phyloP scores from a whole-genome alignment of 2,888 invertebrate genomes.

The Flabesymbios commensalis region DNA sequence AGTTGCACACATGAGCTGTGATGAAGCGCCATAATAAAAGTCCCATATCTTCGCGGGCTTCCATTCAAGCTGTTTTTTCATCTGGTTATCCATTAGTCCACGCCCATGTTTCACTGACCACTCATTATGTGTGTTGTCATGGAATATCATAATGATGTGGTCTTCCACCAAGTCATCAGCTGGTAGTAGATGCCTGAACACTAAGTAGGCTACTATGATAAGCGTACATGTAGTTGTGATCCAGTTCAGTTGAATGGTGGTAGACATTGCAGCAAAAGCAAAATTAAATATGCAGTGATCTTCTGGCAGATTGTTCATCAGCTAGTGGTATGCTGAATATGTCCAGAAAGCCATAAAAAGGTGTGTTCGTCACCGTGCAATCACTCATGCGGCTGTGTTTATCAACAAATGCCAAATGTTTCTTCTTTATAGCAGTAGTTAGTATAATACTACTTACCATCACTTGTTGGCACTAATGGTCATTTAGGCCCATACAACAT shows the following conservation, averaged over 20 bases:
- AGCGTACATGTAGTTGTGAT: not conserved
- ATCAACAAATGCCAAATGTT: not conserved
- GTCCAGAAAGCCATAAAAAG: not conserved
- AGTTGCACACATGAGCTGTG: not conserved
- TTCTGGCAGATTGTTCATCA: not conserved
- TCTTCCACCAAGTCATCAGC: not conserved
- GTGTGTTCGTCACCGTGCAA: too few relatives aligned
- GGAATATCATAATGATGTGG: not conserved
- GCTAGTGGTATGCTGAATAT: not conserved
- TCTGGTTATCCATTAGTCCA: not conserved
- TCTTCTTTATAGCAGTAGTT: too few relatives aligned
- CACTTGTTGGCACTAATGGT: too few relatives aligned
- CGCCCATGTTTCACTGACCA: not conserved
- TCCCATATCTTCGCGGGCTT: not conserved
- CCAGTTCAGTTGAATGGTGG: not conserved
- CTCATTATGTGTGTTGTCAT: not conserved
- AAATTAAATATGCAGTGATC: not conserved
- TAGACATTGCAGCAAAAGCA: not conserved
- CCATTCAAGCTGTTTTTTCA: not conserved
- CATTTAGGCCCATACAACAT: too few relatives aligned
- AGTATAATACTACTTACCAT: too few relatives aligned
- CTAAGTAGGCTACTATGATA: not conserved
- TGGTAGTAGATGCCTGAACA: not conserved
- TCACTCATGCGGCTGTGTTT: not conserved
- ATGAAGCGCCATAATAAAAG: not conserved